Percentiles rank a stretch among this genome's conserved stretches.
These are phyloP conservation scores for Crypturellus tataupa DNA, from an alignment of 2,797 vertebrate genomes.

Conservation along the genomic window DNA sequence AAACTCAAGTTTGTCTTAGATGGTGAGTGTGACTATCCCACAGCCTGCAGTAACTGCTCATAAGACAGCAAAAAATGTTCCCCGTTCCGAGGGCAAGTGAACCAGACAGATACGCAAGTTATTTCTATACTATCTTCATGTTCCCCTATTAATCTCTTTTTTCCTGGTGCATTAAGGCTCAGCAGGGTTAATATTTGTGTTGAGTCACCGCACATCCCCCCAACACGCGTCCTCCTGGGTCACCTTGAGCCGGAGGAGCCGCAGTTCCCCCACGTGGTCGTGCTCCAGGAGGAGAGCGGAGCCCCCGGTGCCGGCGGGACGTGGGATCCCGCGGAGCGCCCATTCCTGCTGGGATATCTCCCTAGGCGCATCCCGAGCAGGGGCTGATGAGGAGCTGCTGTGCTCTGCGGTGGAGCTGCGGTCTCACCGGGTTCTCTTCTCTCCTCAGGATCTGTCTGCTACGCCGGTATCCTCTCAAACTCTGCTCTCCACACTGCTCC, in stretches of 20 bases:
- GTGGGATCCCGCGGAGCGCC: neutral
- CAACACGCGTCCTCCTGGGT: neutral
- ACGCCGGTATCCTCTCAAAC: neutral
- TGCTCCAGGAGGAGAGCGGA: neutral
- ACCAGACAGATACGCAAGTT: neutral
- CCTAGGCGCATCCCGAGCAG: neutral
- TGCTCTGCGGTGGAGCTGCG: neutral
- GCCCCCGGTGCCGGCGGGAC: neutral
- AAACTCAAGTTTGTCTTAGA: neutral
- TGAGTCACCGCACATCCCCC: neutral
- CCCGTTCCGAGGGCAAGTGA: neutral
- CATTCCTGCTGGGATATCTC: neutral
- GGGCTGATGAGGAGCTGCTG: slow-evolving; percentile 5
- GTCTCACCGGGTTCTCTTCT: neutral
- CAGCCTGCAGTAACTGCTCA: neutral
- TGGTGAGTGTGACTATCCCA: neutral
- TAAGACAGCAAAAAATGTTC: neutral
- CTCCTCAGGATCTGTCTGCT: neutral
- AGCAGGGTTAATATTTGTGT: slow-evolving; percentile 51
- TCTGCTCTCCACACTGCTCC: neutral
- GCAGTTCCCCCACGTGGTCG: neutral
- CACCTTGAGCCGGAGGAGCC: slow-evolving; percentile 26
- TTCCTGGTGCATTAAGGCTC: neutral
- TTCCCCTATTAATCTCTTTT: neutral
- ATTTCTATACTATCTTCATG: neutral